Conservation (phyloP, 2,888 invertebrate genomes). For the Tuta absoluta region DNA sequence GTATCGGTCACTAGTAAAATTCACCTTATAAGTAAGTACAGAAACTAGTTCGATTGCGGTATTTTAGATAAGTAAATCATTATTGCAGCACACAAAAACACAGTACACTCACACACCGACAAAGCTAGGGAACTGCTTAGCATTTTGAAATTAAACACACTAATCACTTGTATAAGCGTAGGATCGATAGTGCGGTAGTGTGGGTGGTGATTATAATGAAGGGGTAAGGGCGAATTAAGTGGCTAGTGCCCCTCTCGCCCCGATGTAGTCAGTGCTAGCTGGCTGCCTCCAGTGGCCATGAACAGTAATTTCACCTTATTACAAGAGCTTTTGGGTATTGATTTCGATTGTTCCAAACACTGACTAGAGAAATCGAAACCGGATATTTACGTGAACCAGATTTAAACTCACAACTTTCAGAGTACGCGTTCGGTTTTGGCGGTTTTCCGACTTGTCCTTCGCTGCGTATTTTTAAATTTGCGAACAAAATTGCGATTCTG, state of each 20-base stretch:
- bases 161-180: conserved; percentile 79
- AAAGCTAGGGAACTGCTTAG: conserved; percentile 80
- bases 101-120: conserved; percentile 54
- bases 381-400: no score
- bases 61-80: no score
- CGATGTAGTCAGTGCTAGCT: conserved; percentile 23
- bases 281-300: neutral
- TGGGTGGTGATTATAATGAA: conserved; percentile 79
- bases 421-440: no score
- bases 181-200: conserved; percentile 75
- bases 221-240: conserved; percentile 80
- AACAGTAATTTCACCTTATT: conserved; percentile 26
- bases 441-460: no score
- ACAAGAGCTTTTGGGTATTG: conserved; percentile 3
- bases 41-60: no score
- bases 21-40: no score
- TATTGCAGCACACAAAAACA: neutral
- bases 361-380: no score
- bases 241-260: conserved; percentile 67
- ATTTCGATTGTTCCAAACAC: no score
- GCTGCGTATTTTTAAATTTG: no score
- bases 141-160: conserved; percentile 82
- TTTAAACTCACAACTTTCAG: no score
- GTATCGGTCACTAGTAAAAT: no score
- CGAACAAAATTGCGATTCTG: no score